Percentiles rank a stretch among this genome's conserved stretches.
phyloP scores from a whole-genome alignment of 1,140 invertebrate genomes.

The Cyclina sinensis region DNA sequence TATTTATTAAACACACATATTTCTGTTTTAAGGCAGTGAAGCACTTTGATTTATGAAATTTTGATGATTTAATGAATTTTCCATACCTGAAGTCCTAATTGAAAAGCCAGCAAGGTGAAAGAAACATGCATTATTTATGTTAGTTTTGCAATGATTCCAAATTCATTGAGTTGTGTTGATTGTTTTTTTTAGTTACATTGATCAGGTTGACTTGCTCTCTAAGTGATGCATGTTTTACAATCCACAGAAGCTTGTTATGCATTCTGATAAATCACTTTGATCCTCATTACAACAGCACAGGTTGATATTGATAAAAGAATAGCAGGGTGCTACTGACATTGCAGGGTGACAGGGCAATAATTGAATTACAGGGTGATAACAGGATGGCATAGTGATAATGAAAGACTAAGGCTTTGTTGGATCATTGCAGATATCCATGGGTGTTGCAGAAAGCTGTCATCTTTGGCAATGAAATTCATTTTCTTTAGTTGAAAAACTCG shows the following conservation, averaged over 20 bases:
- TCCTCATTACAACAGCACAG: not conserved
- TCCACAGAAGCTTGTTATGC: not conserved
- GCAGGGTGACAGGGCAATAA: too few species aligned
- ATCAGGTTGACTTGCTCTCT: not conserved
- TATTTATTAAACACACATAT: slow-evolving; percentile 2
- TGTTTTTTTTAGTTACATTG: not conserved
- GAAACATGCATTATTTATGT: not conserved
- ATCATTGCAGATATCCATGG: too few species aligned
- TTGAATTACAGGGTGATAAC: too few species aligned
- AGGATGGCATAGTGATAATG: too few species aligned
- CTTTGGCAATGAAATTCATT: too few species aligned
- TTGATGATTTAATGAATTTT: slow-evolving; percentile 6
- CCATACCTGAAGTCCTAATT: not conserved
- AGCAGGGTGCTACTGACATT: too few species aligned
- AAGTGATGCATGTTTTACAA: not conserved
- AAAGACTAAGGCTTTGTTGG: too few species aligned
- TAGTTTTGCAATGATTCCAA: not conserved
- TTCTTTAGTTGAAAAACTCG: too few species aligned
- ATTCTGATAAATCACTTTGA: slow-evolving; percentile 7
- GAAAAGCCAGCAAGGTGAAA: not conserved
- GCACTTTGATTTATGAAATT: slow-evolving; percentile 16
- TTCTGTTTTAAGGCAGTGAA: not conserved
- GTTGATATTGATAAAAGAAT: too few species aligned
- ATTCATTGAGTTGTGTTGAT: not conserved
- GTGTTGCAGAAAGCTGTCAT: too few species aligned